Evolutionary conservation across 2,797 vertebrate species (phyloP).

Genomic region (Brachyalestes nurse): DNA sequence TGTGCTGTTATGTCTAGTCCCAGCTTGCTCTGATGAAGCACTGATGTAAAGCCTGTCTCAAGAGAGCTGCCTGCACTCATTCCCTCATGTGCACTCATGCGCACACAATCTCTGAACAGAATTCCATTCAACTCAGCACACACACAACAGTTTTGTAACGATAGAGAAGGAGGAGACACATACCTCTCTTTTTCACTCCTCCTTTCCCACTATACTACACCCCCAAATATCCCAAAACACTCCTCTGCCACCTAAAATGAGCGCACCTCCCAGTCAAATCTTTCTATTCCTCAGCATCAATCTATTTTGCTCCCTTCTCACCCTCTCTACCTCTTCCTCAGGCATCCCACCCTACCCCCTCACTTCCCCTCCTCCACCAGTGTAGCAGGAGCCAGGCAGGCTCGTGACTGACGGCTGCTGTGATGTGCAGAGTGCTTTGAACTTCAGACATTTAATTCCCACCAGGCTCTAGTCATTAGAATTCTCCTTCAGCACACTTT

Average conservation of each 20-base stretch:
- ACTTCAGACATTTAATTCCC: conserved; percentile 93
- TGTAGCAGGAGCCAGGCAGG: conserved; percentile 27
- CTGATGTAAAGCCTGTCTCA: conserved; percentile 78
- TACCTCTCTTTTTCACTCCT: background rate
- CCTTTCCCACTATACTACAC: too few relatives aligned
- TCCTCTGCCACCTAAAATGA: background rate
- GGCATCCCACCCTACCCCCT: background rate
- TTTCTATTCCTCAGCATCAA: background rate
- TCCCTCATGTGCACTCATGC: background rate
- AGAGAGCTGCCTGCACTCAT: conserved; percentile 79
- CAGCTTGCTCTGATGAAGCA: conserved; percentile 55
- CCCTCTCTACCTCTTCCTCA: conserved; percentile 12
- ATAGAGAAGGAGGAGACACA: background rate
- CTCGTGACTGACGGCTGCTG: conserved; percentile 88
- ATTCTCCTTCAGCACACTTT: conserved; percentile 92
- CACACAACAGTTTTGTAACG: background rate
- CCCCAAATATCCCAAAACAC: background rate
- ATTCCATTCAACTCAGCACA: background rate
- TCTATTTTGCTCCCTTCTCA: conserved; percentile 62
- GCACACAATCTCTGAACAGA: conserved; percentile 82
- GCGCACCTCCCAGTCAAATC: conserved; percentile 43
- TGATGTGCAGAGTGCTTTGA: conserved; percentile 93
- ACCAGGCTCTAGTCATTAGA: conserved; percentile 89
- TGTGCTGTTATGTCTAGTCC: background rate
- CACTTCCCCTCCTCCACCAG: conserved; percentile 10